These are phyloP conservation scores for Leucophora obtusa DNA, from an alignment of 2,888 invertebrate genomes.

Conservation along the genomic window DNA sequence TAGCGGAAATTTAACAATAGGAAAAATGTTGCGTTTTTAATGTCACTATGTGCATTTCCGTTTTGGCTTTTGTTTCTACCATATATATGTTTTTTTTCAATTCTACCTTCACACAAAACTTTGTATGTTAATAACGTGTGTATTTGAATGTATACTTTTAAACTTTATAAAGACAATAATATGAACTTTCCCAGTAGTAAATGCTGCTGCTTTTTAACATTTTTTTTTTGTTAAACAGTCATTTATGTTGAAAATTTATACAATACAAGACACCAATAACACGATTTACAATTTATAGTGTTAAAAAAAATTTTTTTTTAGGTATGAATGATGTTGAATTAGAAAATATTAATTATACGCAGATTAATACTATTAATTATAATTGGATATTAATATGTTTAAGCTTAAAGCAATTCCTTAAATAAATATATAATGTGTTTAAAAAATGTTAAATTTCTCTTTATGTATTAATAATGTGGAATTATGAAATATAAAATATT, in stretches of 20 bases:
- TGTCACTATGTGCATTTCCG: slow-evolving; percentile 64
- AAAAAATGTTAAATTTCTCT: too few relatives aligned
- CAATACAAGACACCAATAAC: neutral
- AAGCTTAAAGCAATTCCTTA: too few relatives aligned
- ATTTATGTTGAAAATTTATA: slow-evolving; percentile 25
- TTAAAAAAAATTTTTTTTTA: neutral
- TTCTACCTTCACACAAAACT: neutral
- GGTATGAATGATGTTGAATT: neutral
- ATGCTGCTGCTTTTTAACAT: neutral
- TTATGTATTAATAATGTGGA: too few relatives aligned
- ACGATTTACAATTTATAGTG: neutral
- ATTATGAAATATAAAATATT: neutral
- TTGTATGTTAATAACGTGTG: neutral
- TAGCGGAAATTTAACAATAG: slow-evolving; percentile 58
- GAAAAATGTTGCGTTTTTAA: slow-evolving; percentile 63
- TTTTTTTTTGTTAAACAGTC: neutral
- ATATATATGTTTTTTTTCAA: slow-evolving; percentile 30
- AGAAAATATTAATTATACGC: too few relatives aligned
- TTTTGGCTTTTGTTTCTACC: slow-evolving; percentile 58
- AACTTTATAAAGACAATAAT: slow-evolving; percentile 4
- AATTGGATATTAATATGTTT: too few relatives aligned
- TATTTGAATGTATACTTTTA: neutral
- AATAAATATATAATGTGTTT: too few relatives aligned
- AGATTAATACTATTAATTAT: too few relatives aligned
- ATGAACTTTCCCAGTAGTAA: neutral